phyloP scores from a whole-genome alignment of 2,113 vertebrate species.

The Actinemys pallida region DNA sequence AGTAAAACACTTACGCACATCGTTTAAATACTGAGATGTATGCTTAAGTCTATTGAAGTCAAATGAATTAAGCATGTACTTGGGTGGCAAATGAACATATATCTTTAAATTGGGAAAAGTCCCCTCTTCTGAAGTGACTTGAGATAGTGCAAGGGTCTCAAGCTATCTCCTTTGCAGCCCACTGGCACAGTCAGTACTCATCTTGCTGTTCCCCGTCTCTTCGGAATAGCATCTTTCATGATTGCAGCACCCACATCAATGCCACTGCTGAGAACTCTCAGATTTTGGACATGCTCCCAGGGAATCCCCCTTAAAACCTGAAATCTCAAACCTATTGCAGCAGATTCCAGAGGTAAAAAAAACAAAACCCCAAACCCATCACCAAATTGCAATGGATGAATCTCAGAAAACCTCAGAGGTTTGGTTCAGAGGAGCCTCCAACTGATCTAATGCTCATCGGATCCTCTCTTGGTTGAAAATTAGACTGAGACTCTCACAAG shows the following conservation, averaged over 20 bases:
- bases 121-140: conserved; percentile 13
- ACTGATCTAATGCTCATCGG: conserved; percentile 37
- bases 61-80: conserved; percentile 28
- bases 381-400: not conserved
- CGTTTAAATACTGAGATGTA: conserved; percentile 38
- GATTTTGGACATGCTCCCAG: conserved; percentile 30
- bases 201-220: not conserved
- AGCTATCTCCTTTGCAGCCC: conserved; percentile 14
- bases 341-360: not conserved
- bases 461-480: conserved; percentile 56
- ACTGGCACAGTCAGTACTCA: not conserved
- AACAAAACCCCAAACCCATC: not conserved
- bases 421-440: conserved; percentile 16
- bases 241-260: not conserved
- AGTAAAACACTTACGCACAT: conserved; percentile 51
- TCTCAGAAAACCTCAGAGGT: not conserved
- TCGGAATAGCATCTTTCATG: not conserved
- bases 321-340: not conserved
- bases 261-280: conserved; percentile 1
- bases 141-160: not conserved
- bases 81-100: fast-evolving
- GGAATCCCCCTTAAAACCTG: not conserved
- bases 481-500: conserved; percentile 50
- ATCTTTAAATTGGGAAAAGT: conserved; percentile 39
- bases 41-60: conserved; percentile 40